Base-by-base conservation (phyloP, 2,113 vertebrate genomes). In the Chaetura pelagica region DNA sequence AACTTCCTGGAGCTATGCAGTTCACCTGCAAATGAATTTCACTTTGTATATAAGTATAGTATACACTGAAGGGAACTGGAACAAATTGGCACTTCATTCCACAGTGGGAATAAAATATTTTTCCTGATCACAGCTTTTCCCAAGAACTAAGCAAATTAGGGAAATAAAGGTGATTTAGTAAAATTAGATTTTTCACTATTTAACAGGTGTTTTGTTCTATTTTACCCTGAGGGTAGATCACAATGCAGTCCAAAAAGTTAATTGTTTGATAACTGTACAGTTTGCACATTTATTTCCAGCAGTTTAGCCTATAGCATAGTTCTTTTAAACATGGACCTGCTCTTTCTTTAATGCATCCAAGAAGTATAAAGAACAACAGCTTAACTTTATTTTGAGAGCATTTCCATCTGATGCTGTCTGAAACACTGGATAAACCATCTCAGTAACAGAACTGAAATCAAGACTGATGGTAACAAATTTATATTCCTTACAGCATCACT, bases 171-270 rank as follows among this genome's bases (percentile, higher is more conserved):
- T 42, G 46, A 91, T 96, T 90, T 93, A 66, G n/a, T 94, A 93
- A 97, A 96, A 93, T 96, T 96, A 85, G 94, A 91, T 96, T 97
- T 94, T 96, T 93, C 15, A 34, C 82, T 96, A 91, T 87, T 96
- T 97, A 97, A 97, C 96, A 97, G 96, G 93, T 96, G 88, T 93
- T 93, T 96, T 93, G 89, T 35, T 95, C 30, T 93, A 95, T 96
- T 97, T 95, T 76, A 94, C 85, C 90, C 81, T 74, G 58, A 93
- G 73, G 89, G 86, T 69, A 96, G 75, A 93, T 74, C 76, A 93
- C 86, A 80, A 27, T 84, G 58, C n/a, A 79, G 87, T 93, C 90
- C 80, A 96, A 91, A 89, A 97, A 95, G 91, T 94, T 97, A 97
- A 94, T 91, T 94, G 83, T 94, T 93, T 21, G 16, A 93, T 96